These are phyloP conservation scores for Stenchaetothrips biformis DNA, from an alignment of 2,888 invertebrate genomes.

Conservation along the genomic window DNA sequence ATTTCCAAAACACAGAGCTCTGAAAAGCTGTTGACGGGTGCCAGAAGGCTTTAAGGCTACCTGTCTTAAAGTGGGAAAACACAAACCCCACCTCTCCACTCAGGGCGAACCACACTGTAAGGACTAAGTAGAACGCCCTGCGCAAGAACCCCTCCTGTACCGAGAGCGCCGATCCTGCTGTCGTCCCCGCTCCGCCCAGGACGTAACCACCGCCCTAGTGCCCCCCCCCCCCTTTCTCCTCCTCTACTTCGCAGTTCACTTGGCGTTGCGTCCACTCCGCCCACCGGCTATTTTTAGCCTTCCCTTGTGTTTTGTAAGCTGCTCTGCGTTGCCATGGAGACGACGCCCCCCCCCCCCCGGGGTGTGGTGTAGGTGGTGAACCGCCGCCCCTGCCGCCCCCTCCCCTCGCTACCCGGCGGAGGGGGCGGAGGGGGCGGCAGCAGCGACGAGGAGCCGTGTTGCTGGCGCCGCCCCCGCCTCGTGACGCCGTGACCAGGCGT, in stretches of 20 bases:
- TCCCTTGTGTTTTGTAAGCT: slow-evolving; percentile 23
- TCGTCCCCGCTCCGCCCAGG: not conserved
- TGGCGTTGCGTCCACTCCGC: not conserved
- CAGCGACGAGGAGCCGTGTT: too few species aligned
- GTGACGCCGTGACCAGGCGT: too few species aligned
- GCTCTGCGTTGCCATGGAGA: not conserved
- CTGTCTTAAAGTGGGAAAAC: too few species aligned
- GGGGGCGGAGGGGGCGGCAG: not conserved
- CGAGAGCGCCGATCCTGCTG: not conserved
- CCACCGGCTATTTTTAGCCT: slow-evolving; percentile 17
- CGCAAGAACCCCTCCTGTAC: not conserved
- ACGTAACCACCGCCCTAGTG: not conserved
- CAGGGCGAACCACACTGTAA: too few species aligned
- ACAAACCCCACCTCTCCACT: too few species aligned
- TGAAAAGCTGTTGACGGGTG: too few species aligned
- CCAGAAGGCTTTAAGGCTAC: too few species aligned
- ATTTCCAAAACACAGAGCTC: too few species aligned
- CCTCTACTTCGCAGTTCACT: not conserved
- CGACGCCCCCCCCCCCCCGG: not conserved
- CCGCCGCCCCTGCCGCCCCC: not conserved
- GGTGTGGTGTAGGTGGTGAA: not conserved
- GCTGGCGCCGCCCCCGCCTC: too few species aligned
- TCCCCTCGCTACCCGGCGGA: not conserved
- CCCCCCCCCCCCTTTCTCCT: not conserved
- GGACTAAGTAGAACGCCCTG: not conserved